Conservation (phyloP, 2,113 vertebrate genomes). For the Prinia subflava region DNA sequence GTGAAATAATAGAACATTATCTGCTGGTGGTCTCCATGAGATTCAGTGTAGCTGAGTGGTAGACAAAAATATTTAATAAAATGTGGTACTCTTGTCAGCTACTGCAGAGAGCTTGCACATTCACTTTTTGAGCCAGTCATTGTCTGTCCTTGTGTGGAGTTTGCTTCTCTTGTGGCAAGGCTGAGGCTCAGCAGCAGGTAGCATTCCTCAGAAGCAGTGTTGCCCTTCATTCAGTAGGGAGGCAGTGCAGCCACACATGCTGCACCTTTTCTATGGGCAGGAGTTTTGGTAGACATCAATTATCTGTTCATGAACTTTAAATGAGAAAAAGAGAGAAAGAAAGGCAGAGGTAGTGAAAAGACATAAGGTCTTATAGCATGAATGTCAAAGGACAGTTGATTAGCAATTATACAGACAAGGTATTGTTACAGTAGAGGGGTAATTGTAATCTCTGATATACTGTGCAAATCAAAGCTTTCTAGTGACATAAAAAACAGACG, state of each 20-base stretch:
- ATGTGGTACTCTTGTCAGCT: neutral
- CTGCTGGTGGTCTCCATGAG: neutral
- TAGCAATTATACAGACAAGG: neutral
- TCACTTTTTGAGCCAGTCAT: neutral
- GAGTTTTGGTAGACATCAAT: neutral
- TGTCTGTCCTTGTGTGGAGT: neutral
- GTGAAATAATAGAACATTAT: neutral
- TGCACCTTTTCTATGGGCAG: neutral
- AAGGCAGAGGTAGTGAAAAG: neutral
- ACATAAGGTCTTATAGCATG: neutral
- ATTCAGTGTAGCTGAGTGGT: neutral
- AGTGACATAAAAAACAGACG: neutral
- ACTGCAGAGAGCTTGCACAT: accelerated
- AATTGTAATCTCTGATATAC: neutral
- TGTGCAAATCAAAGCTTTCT: neutral
- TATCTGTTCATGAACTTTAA: neutral
- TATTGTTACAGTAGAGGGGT: neutral
- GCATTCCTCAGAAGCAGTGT: neutral
- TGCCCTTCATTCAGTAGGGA: accelerated
- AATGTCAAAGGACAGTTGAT: neutral
- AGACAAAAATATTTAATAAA: neutral
- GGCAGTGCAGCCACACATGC: neutral
- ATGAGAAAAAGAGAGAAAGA: neutral
- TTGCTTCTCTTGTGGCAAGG: neutral
- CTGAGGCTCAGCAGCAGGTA: neutral